Percentiles rank a stretch among this genome's conserved stretches.
Conservation (phyloP, 1,140 invertebrate species). For the Sesamia nonagrioides region DNA sequence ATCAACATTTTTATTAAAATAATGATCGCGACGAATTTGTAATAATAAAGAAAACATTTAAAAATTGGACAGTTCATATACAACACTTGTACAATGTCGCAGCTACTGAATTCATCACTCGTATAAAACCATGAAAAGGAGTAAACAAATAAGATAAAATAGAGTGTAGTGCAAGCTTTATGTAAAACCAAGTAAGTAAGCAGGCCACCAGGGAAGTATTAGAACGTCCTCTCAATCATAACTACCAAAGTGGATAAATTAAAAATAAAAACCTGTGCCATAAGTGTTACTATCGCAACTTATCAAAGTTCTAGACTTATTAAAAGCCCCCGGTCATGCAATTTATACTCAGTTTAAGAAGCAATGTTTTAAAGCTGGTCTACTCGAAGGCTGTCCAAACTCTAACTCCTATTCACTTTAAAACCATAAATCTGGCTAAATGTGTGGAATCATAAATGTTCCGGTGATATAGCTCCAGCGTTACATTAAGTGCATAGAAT, state of each 20-base stretch:
- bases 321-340: neutral
- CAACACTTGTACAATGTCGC: neutral
- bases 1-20: too few relatives aligned
- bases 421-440: too few relatives aligned
- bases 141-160: neutral
- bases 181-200: slow-evolving; percentile 4
- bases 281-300: neutral
- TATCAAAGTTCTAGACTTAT: neutral
- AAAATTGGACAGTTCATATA: too few relatives aligned
- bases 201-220: slow-evolving; percentile 10
- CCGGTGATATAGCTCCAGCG: too few relatives aligned
- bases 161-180: neutral
- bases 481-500: neutral
- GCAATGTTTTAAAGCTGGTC: too few relatives aligned
- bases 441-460: too few relatives aligned
- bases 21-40: too few relatives aligned
- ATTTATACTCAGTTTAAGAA: neutral
- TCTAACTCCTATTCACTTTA: too few relatives aligned
- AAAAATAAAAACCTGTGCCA: neutral
- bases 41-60: too few relatives aligned
- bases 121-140: neutral
- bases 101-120: neutral
- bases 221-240: neutral
- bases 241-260: neutral
- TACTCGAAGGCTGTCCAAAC: too few relatives aligned